These are phyloP conservation scores for Clusia tigrina DNA, from an alignment of 2,888 invertebrate species.

Conservation along the genomic window DNA sequence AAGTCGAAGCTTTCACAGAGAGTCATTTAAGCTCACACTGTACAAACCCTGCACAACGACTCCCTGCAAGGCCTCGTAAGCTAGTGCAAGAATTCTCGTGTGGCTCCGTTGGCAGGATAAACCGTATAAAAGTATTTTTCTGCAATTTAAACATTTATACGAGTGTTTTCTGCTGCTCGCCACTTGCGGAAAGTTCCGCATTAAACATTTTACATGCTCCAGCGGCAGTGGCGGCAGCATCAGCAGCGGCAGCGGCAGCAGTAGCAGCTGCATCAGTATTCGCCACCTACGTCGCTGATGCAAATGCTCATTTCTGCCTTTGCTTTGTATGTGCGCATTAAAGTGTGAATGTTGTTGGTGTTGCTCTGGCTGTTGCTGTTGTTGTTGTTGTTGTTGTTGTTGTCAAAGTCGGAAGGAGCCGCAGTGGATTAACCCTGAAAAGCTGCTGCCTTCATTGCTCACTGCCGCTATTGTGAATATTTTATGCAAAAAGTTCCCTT, in stretches of 20 bases:
- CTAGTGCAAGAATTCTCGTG: slow-evolving; percentile 10
- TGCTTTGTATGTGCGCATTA: not conserved
- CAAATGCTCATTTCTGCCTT: not conserved
- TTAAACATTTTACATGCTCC: not conserved
- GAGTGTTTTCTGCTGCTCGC: not conserved
- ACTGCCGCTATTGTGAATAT: no score
- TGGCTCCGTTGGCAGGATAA: not conserved
- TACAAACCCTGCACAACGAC: no score
- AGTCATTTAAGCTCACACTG: no score
- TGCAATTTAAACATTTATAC: slow-evolving; percentile 26
- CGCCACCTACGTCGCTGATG: no score
- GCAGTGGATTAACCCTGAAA: no score
- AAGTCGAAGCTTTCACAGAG: no score
- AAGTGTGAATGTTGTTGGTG: not conserved
- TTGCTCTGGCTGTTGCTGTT: not conserved
- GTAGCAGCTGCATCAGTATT: no score
- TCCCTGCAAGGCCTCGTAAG: no score
- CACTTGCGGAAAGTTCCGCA: slow-evolving; percentile 15
- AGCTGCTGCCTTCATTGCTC: no score
- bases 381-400: no score
- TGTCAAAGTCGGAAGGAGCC: no score
- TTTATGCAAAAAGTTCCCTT: not conserved
- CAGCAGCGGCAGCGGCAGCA: not conserved
- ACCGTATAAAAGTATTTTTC: slow-evolving; percentile 16
- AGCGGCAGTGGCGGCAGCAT: no score